Base-by-base conservation (phyloP, 2,888 invertebrate species). In the Pristionchus exspectatus region DNA sequence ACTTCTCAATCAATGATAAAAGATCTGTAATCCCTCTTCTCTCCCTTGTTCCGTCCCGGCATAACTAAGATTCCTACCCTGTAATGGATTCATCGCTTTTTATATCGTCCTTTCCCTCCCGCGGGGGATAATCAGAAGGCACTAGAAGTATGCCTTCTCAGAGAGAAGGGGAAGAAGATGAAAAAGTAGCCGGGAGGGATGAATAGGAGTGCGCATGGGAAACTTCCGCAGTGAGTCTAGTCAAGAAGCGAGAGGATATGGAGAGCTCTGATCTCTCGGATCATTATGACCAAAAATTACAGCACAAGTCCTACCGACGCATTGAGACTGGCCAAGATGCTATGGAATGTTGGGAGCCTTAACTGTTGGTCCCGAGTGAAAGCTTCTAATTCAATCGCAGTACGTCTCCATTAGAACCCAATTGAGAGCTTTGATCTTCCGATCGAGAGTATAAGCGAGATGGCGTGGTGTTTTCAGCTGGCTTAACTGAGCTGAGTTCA, bases 151-250 rank as follows among this genome's bases (percentile, higher is more conserved):
- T 81, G 54, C 44, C 50, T 50, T n/a, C 50, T 81, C 54, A 81
- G 50, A 27, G 81, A 74, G 74, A 74, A 30, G 74, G 74, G 38
- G 38, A 74, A n/a, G 44, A 81, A 74, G 74, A 74, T 50, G 50
- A 81, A 44, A 77, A 44, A 81, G 81, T 81, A n/a, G 24, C 33
- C 72, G 27, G 54, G 27, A 50, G 27, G 50, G 81, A 81, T 81
- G 81, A 81, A 50, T 44, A 81, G n/a, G 27, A 50, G 81, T 9
- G 63, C 63, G 63, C 38, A 77, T 81, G 81, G 81, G 81, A 54
- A 81, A 81, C 81, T 81, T 81, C 81, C 81, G 54, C 54, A 44
- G 59, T 54, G 50, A 81, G 50, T 50, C 44, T 50, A 81, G 50
- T 44, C 50, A 21, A 12, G 30, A 69, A 30, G 69, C 66, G 18